Evolutionary conservation across 1,140 invertebrate genomes (phyloP), one percentile per base, ranked within the genome.

Genomic region (Bilobella aurantiaca): DNA sequence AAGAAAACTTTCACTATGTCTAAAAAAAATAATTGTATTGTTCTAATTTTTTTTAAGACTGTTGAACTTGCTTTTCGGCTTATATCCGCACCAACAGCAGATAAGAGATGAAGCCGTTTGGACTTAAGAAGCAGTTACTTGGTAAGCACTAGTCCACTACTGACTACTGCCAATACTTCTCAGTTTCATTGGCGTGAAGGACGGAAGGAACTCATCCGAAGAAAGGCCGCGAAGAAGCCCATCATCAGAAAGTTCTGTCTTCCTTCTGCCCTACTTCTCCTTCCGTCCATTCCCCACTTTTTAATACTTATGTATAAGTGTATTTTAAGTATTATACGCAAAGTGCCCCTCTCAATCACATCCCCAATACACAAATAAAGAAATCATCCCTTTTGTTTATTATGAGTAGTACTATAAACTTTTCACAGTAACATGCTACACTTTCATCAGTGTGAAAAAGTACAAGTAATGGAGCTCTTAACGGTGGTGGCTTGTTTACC

Each of bases 201-300:
- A 66, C 59, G 59, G 56, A 63, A 66, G 65, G 65, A 66, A 62
- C 37, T 60, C 65, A 66, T 59, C 53, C 66, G 56, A 58, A 58
- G 57, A 31, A 5, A 56, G 23, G 29, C 57, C 5, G 8, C 49
- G 49, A 5, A 58, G 14, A 23, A 58, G 25, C 57, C 29, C 30
- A 34, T 58, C 60, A 65, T 62, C 63, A 69, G 59, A 63, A 67
- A 69, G 60, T 60, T 62, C n/a, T n/a, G 32, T 62, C 63, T 58
- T 57, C 53, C 59, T 66, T 29, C 60, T 63, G 68, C 47, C 64
- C 64, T 69, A 65, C 64, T 66, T 65, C 34, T 8, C 46, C 58
- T 46, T 56, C 58, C 62, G 64, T 68, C 62, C 37, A 64, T 68
- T 67, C 61, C 18, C 18, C 34, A 42, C 34, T 12, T 12, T 42